Evolutionary conservation across 2,113 vertebrate species (phyloP).

Genomic region (Rostratula benghalensis): DNA sequence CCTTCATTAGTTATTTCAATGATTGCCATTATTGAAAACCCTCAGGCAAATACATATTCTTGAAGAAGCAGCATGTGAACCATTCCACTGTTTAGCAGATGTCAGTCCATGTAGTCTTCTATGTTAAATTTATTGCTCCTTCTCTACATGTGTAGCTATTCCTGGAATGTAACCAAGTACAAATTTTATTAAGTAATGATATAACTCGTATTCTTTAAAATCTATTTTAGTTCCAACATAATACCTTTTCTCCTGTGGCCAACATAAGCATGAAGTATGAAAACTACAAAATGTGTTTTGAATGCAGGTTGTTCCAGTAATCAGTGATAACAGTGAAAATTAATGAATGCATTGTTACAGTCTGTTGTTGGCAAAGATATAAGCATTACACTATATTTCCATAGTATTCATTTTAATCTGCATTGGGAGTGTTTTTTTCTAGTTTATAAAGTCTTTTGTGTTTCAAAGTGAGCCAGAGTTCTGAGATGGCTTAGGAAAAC

Average conservation of each 20-base stretch:
- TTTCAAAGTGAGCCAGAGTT: neutral
- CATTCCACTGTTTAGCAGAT: neutral
- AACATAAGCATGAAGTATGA: neutral
- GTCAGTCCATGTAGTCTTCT: neutral
- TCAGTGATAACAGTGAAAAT: neutral
- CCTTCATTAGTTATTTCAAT: neutral
- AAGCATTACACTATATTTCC: neutral
- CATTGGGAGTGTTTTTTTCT: neutral
- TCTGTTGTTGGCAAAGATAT: neutral
- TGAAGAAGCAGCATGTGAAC: neutral
- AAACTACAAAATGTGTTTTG: neutral
- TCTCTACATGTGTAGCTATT: neutral
- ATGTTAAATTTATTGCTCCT: neutral
- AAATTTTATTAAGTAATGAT: neutral
- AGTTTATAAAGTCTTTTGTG: neutral
- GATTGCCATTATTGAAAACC: neutral
- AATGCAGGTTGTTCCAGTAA: neutral
- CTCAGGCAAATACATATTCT: neutral
- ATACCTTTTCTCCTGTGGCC: neutral
- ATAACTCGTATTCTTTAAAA: neutral
- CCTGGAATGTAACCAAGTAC: fast-evolving
- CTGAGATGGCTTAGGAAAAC: neutral
- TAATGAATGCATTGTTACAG: neutral
- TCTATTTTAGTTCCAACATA: neutral
- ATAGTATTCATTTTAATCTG: neutral